Conservation (phyloP, 2,888 invertebrate genomes). For the Spodoptera exigua region DNA sequence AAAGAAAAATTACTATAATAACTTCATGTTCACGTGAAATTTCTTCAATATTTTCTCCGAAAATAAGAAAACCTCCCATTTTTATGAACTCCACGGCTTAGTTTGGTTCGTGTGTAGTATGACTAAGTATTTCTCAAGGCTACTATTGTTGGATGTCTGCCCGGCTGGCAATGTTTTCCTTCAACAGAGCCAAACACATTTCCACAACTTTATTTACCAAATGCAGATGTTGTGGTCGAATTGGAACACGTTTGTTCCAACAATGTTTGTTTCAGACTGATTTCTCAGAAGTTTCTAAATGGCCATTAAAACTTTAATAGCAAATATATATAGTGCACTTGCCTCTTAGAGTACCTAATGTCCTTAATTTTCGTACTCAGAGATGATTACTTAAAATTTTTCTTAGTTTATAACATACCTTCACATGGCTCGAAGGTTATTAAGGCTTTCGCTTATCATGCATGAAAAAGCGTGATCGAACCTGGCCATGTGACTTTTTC, state of each 20-base stretch:
- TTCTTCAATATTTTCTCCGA: slow-evolving; percentile 22
- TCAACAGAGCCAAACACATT: slow-evolving; percentile 31
- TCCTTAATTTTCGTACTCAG: too few species aligned
- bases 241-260: neutral
- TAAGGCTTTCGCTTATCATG: too few species aligned
- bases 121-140: slow-evolving; percentile 39
- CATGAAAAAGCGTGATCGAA: too few species aligned
- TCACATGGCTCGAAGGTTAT: too few species aligned
- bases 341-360: too few species aligned
- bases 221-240: slow-evolving; percentile 13
- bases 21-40: neutral
- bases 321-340: too few species aligned
- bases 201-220: slow-evolving; percentile 24
- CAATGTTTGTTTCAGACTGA: neutral
- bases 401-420: too few species aligned
- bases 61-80: neutral
- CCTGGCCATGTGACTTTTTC: too few species aligned
- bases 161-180: slow-evolving; percentile 34
- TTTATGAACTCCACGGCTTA: neutral
- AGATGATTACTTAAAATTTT: too few species aligned
- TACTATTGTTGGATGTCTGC: slow-evolving; percentile 41
- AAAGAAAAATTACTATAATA: too few species aligned
- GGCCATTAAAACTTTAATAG: neutral
- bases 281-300: neutral
- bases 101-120: slow-evolving; percentile 2